These are phyloP conservation scores for Eumaeus atala DNA, from an alignment of 1,140 invertebrate genomes.

Conservation along the genomic window DNA sequence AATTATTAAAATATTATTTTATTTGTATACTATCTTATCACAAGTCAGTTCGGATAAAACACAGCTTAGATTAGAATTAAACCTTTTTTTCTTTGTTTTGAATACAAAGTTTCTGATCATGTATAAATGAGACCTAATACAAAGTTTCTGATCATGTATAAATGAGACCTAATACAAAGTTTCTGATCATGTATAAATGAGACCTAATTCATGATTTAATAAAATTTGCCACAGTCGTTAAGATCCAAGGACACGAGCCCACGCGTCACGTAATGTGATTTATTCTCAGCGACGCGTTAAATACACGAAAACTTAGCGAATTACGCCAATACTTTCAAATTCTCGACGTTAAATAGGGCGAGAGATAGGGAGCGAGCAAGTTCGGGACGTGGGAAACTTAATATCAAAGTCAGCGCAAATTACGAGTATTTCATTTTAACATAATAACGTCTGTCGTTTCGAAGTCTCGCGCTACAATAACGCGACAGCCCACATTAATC, in stretches of 20 bases:
- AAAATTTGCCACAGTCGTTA: slow-evolving; percentile 5
- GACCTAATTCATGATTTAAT: slow-evolving; percentile 2
- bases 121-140: no score
- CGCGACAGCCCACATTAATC: no score
- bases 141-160: no score
- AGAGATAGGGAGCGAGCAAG: slow-evolving; percentile 7
- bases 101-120: no score
- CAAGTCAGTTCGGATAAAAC: no score
- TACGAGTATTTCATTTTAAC: slow-evolving; percentile 9
- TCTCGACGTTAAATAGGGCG: slow-evolving; percentile 13
- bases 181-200: background rate
- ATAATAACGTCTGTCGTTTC: background rate
- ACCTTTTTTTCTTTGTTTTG: no score
- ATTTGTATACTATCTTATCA: no score
- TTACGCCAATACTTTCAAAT: slow-evolving; percentile 13
- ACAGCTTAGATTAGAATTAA: no score
- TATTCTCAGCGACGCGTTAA: slow-evolving; percentile 14
- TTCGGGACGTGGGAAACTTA: slow-evolving; percentile 3
- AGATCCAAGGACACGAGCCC: background rate
- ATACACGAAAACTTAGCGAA: slow-evolving; percentile 9
- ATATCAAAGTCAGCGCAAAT: slow-evolving; percentile 7
- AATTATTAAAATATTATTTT: no score
- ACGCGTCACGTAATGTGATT: slow-evolving; percentile 6
- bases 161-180: no score
- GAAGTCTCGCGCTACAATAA: no score